Percentiles rank a stretch among this genome's conserved stretches.
Conservation (phyloP, 2,113 vertebrate genomes). For the Carollia perspicillata region DNA sequence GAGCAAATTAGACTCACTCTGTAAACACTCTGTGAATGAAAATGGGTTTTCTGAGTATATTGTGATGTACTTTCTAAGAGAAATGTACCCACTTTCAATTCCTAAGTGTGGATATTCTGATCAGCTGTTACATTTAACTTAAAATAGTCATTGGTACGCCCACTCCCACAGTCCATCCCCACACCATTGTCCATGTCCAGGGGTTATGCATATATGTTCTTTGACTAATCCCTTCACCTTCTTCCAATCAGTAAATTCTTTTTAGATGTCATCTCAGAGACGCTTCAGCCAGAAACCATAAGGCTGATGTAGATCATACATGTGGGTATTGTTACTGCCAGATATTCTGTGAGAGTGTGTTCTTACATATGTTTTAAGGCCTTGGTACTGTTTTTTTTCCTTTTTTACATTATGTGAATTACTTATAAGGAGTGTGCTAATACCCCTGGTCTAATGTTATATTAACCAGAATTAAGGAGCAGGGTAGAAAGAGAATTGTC, state of each 20-base stretch:
- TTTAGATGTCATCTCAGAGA: conserved; percentile 8
- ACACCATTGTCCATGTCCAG: too few species aligned
- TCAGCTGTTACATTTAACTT: neutral
- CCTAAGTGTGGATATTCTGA: neutral
- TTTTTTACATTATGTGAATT: neutral
- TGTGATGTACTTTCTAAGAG: neutral
- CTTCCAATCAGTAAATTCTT: neutral
- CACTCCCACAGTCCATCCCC: too few species aligned
- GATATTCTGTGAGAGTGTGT: neutral
- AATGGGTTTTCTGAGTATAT: neutral
- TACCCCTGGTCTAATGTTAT: neutral
- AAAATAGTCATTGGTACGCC: neutral
- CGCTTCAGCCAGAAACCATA: conserved; percentile 3
- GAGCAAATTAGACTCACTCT: neutral
- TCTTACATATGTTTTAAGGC: neutral
- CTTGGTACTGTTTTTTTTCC: neutral
- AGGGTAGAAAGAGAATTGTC: neutral
- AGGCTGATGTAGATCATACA: neutral
- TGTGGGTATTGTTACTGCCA: neutral
- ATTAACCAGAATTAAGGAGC: neutral
- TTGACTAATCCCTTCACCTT: too few species aligned
- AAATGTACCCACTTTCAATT: neutral
- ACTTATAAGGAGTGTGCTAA: neutral
- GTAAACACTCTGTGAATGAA: neutral
- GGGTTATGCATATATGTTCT: too few species aligned